Base-by-base conservation (phyloP, 92 coral and sea anemone species). In the Blastomussa wellsi region DNA sequence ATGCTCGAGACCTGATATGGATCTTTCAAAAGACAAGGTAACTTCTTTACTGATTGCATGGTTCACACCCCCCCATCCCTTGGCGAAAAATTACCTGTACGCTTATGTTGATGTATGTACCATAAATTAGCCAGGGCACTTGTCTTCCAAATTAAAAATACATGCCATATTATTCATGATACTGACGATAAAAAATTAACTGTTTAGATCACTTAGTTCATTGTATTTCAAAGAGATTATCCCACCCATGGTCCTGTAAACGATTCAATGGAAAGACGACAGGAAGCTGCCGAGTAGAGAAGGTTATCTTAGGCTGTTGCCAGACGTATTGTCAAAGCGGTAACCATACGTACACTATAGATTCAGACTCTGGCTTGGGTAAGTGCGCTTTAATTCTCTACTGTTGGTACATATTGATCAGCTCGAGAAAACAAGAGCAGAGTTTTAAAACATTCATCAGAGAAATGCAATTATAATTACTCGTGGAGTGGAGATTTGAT, bases 261-360 rank as follows among this genome's bases (percentile, higher is more conserved):
- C 12, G 1, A 17, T 32, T 24, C 2, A 52, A 39, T 19, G 79
- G 37, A 4, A 26, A 10, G 5, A 0, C 38, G 1, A 0, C 29
- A 16, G 79, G 73, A 2, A 57, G 28, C 44, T 72, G 86, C 57
- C 32, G 19, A 39, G 39, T 82, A 15, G 79, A 53, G 72, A 32
- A 7, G 0, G 52, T 13, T 8, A 7, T 42, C 22, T 0, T 72
- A 32, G 29, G 15, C 19, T 73, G 86, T 10, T 82, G 86, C 32
- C 38, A 38, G 14, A 38, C 14, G 5, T 74, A 82, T 3, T 82
- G 86, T 32, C 32, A 57, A 10, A 7, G 47, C 33, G 70, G 49
- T 0, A 55, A 82, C 47, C 35, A 31, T 11, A 73, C 71, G 8
- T 82, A 72, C 72, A 3, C 42, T 1, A 38, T 70, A 42, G 69